A percentile compares a stretch with the other conserved stretches of the same genome.
Evolutionary conservation across 2,113 vertebrate genomes (phyloP).

Genomic region (Alaudala cheleensis): DNA sequence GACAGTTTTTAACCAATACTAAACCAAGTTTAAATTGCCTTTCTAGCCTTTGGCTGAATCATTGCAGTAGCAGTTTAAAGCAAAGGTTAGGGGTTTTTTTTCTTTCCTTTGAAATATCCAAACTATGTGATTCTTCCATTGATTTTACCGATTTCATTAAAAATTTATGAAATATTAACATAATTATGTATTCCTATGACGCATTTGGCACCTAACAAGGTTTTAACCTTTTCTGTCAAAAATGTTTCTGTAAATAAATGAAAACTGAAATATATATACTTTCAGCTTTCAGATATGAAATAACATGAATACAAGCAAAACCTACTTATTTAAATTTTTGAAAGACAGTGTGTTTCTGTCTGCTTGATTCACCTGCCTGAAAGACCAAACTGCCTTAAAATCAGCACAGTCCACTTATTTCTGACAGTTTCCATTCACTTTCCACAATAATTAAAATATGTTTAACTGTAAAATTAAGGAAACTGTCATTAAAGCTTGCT

Average conservation of each 20-base stretch:
- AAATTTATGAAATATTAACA: neutral
- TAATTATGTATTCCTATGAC: neutral
- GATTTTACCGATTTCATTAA: neutral
- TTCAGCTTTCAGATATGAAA: neutral
- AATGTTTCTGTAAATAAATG: neutral
- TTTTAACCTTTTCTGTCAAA: neutral
- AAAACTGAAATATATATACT: neutral
- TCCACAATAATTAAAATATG: neutral
- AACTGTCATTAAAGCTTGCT: neutral
- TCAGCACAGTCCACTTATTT: neutral
- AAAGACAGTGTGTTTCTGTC: neutral
- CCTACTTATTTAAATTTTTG: neutral
- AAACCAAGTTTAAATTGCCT: neutral
- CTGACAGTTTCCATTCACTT: neutral
- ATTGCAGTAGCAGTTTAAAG: neutral
- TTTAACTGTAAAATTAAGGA: neutral
- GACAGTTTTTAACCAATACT: neutral
- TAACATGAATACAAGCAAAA: neutral
- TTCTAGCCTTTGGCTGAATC: neutral
- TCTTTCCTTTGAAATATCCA: neutral
- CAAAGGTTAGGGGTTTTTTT: fast-evolving
- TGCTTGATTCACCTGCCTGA: neutral
- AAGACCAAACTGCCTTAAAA: neutral
- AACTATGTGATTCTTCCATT: neutral
- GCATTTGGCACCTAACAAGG: neutral